Conservation (phyloP, 2,888 invertebrate genomes). For the Pheosia gnoma region DNA sequence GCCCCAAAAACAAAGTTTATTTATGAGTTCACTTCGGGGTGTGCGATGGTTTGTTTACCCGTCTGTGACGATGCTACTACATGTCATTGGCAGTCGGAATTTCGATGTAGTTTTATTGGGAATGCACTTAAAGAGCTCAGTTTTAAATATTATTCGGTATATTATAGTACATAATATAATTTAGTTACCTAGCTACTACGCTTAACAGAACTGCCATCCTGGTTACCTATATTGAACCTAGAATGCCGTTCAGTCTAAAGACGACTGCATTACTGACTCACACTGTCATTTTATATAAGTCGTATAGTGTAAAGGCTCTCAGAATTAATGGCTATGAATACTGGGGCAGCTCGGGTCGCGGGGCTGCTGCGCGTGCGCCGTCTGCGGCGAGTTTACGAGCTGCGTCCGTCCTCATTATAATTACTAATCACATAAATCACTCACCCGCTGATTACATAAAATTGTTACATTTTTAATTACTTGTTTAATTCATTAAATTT, state of each 20-base stretch:
- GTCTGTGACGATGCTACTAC: no score
- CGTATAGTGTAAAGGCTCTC: conserved; percentile 26
- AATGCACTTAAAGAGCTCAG: no score
- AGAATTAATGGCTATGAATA: conserved; percentile 54
- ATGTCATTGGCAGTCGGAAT: no score
- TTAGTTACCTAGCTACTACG: no score
- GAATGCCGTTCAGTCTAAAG: neutral
- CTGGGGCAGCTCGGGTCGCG: conserved; percentile 43
- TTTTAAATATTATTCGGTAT: no score
- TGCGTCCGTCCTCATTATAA: conserved; percentile 42
- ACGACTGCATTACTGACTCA: neutral
- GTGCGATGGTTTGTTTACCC: no score
- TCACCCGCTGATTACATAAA: conserved; percentile 16
- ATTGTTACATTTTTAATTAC: conserved; percentile 27
- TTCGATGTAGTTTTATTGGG: no score
- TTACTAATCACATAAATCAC: conserved; percentile 46
- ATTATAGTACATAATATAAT: no score
- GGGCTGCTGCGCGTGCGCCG: conserved; percentile 36
- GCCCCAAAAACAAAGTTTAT: no score
- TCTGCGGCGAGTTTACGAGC: conserved; percentile 46
- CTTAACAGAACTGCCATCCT: no score
- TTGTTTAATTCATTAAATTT: conserved; percentile 11
- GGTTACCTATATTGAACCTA: no score
- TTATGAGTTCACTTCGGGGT: no score
- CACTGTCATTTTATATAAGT: neutral